Base-by-base conservation (phyloP, 92 coral and sea anemone species). In the Virgularia gustaviana region DNA sequence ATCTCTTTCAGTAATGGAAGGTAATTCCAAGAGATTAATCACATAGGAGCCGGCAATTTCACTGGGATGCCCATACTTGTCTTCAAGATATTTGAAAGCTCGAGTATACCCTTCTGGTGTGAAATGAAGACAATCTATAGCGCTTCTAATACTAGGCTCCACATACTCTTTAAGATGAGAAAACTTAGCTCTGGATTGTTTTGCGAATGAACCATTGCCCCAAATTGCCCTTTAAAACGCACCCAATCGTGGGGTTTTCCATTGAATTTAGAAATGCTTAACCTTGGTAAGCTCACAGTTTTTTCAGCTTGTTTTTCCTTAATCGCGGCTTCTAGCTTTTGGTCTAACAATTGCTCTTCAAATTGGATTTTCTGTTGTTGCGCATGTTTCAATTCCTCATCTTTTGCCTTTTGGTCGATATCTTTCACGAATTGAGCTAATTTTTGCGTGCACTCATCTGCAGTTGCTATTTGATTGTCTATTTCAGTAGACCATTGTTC, bases 31-130 rank as follows among this genome's bases (percentile, higher is more conserved):
- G 13, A 73, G 64, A 56, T 63, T 80, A 6, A 36, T 72, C 3
- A 66, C n/a, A 44, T 76, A 82, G 12, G 86, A 60, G 9, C 82
- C 73, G 24, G 74, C 82, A 32, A 77, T 73, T 44, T 82, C 59
- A 25, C 53, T 45, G 4, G 86, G 82, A 54, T 81, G 71, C 7
- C 85, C 81, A 32, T 73, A 73, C 16, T 73, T 80, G 3, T 80
- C 76, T 0, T 56, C 30, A 0, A 73, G 51, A 73, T 80, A 80
- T 15, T 80, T 80, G 57, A 49, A 7, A 0, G 85, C 80, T 6
- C 73, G 72, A 42, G 28, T 34, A 42, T 75, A 81, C 19, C 86
- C n/a, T n/a, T n/a, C n/a, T n/a, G n/a, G n/a, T n/a, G n/a, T n/a
- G n/a, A n/a, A n/a, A n/a, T n/a, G n/a, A n/a, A n/a, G n/a, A n/a